These are phyloP conservation scores for Blera fallax DNA, from an alignment of 2,888 invertebrate genomes.

Conservation along the genomic window DNA sequence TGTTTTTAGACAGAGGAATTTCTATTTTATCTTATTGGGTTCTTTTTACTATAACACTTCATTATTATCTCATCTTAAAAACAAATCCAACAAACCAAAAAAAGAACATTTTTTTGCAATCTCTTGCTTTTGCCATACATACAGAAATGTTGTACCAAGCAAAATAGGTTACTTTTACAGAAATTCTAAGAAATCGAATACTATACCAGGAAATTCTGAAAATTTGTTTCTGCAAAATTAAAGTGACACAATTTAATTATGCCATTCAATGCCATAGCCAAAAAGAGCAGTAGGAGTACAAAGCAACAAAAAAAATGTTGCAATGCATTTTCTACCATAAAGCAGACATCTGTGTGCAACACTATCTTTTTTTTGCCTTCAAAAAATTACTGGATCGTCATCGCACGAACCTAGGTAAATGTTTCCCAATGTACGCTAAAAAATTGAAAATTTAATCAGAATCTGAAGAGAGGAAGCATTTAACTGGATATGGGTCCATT, in stretches of 20 bases:
- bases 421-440: neutral
- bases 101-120: neutral
- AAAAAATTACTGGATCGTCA: neutral
- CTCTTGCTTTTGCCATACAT: neutral
- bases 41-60: no score
- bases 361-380: neutral
- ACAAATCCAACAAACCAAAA: no score
- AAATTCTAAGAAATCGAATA: constrained; percentile 32
- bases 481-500: no score
- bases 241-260: constrained; percentile 31
- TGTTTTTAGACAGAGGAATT: no score
- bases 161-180: neutral
- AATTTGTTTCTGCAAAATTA: constrained; percentile 1
- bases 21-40: no score
- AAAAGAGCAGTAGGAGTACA: constrained; percentile 21
- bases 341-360: constrained; percentile 4
- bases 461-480: no score
- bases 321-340: neutral
- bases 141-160: neutral
- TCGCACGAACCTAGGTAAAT: neutral
- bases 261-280: constrained; percentile 22
- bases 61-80: no score
- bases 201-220: constrained; percentile 1
- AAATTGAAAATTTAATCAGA: no score
- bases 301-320: neutral